Evolutionary conservation across 64 coral and sea anemone genomes (phyloP).

Genomic region (Montipora sp.): DNA sequence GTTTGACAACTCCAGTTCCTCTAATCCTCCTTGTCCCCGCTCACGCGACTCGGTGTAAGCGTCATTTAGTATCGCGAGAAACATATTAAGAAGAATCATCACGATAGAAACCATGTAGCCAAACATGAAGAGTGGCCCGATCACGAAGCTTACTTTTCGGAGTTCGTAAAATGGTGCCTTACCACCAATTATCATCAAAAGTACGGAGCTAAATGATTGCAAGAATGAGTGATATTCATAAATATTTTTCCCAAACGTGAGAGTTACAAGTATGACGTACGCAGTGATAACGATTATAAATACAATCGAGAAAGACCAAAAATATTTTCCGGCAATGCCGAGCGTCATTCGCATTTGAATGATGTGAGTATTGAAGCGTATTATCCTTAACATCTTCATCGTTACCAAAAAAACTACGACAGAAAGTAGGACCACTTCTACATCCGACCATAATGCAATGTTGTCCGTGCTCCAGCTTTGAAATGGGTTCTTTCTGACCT

Average conservation of each 20-base stretch:
- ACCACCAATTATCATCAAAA: slow-evolving; percentile 55
- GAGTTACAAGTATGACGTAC: slow-evolving; percentile 52
- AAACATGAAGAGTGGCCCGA: slow-evolving; percentile 60
- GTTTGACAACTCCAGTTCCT: background rate
- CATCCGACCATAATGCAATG: slow-evolving; percentile 69
- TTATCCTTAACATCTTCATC: slow-evolving; percentile 67
- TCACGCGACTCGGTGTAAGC: slow-evolving; percentile 57
- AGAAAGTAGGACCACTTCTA: slow-evolving; percentile 65
- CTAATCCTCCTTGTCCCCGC: background rate
- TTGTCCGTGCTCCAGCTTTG: slow-evolving; percentile 66
- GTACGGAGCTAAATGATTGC: slow-evolving; percentile 39
- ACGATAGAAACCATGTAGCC: slow-evolving; percentile 64
- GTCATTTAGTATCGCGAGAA: slow-evolving; percentile 65
- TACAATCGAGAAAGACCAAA: slow-evolving; percentile 62
- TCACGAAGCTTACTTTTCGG: slow-evolving; percentile 18
- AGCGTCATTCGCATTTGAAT: slow-evolving; percentile 68
- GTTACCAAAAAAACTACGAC: slow-evolving; percentile 82
- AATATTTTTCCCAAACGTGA: slow-evolving; percentile 70
- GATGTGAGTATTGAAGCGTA: slow-evolving; percentile 79
- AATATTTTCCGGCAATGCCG: slow-evolving; percentile 29
- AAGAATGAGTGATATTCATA: slow-evolving; percentile 66
- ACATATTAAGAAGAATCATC: slow-evolving; percentile 61
- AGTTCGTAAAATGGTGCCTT: slow-evolving; percentile 52
- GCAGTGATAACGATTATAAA: slow-evolving; percentile 56
- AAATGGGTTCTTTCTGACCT: slow-evolving; percentile 78